Evolutionary conservation across 2,888 invertebrate genomes (phyloP).

Genomic region (Tetranychus piercei): DNA sequence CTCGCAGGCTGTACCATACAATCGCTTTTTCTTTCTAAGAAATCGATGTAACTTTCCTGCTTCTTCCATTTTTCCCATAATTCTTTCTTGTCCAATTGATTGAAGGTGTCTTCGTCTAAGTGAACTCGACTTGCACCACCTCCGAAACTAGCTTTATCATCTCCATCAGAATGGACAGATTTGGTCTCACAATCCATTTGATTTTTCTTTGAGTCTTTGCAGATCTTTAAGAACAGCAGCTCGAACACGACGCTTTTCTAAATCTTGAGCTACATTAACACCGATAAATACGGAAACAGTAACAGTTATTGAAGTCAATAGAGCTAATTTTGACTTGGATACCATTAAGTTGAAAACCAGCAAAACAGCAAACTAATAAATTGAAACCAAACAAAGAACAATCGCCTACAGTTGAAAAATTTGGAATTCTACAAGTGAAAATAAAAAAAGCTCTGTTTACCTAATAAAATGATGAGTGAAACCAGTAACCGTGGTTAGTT

Average conservation of each 20-base stretch:
- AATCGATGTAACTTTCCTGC: slow-evolving; percentile 56
- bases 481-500: too few species aligned
- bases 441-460: too few species aligned
- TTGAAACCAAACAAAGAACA: too few species aligned
- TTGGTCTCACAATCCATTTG: not conserved
- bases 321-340: not conserved
- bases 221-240: not conserved
- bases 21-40: slow-evolving; percentile 44
- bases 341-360: not conserved
- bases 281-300: not conserved
- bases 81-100: slow-evolving; percentile 21
- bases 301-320: not conserved
- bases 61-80: slow-evolving; percentile 41
- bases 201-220: not conserved
- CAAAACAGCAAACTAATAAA: not conserved
- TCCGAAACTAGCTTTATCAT: not conserved
- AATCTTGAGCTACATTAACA: not conserved
- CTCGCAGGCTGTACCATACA: not conserved
- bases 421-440: too few species aligned
- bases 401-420: too few species aligned
- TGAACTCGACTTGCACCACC: not conserved
- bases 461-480: too few species aligned
- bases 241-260: not conserved
- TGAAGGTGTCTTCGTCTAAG: not conserved
- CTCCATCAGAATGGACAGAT: not conserved